These are phyloP conservation scores for Labeo calbasu DNA, from an alignment of 2,797 vertebrate genomes.

Conservation along the genomic window DNA sequence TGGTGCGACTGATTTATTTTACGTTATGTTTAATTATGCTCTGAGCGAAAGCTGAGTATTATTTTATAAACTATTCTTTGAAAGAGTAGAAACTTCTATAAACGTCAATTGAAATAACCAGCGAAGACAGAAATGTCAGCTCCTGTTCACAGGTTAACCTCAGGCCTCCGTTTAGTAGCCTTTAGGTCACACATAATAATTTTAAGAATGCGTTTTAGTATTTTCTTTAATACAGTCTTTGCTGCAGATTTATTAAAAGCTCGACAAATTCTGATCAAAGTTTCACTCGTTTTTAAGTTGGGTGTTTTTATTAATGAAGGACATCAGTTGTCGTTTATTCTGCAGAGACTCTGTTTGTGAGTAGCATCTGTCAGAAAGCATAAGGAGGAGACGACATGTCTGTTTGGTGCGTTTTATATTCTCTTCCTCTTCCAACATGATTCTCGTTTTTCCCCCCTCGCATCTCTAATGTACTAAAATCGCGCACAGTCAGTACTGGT, in stretches of 20 bases:
- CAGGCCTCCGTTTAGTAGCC: slow-evolving; percentile 1
- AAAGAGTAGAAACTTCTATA: not conserved
- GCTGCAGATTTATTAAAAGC: not conserved
- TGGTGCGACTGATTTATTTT: not conserved
- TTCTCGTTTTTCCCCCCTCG: too few relatives aligned
- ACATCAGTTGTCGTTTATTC: not conserved
- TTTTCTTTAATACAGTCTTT: not conserved
- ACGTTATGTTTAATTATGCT: not conserved
- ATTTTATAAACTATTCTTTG: not conserved
- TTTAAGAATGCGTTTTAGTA: not conserved
- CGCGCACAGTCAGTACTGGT: not conserved
- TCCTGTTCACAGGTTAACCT: not conserved
- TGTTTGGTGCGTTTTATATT: not conserved
- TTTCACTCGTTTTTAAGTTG: not conserved
- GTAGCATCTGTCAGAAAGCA: not conserved
- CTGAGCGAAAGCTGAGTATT: not conserved
- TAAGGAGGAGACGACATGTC: not conserved
- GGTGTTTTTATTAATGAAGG: not conserved
- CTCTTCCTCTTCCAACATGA: slow-evolving; percentile 1
- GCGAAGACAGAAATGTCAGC: not conserved
- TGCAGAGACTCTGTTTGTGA: not conserved
- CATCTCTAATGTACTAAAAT: not conserved
- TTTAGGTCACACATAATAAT: not conserved
- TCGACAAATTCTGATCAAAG: not conserved
- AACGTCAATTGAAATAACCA: not conserved